Conservation (phyloP, 2,888 invertebrate species). For the Biston stratarius region DNA sequence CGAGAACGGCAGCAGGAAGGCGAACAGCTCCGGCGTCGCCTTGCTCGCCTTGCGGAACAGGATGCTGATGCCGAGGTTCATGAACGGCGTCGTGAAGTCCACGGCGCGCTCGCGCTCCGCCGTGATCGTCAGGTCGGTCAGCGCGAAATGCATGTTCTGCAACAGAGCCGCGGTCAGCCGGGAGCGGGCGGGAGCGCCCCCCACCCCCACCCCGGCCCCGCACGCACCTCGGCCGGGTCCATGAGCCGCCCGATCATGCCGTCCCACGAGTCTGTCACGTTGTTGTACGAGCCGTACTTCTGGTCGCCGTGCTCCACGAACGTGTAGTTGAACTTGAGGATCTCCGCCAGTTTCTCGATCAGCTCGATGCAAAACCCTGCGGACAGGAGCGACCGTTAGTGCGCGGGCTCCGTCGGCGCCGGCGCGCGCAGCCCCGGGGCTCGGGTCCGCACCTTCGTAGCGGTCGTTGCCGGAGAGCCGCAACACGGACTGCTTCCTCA, state of each 20-base stretch:
- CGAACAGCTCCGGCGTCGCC: constrained; percentile 94
- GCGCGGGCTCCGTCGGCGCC: too few relatives aligned
- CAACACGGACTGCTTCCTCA: constrained; percentile 89
- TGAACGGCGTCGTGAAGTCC: constrained; percentile 98
- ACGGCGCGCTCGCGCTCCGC: constrained; percentile 95
- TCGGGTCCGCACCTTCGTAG: constrained; percentile 88
- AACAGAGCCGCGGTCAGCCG: constrained; percentile 28
- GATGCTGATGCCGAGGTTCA: constrained; percentile 97
- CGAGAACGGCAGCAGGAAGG: constrained; percentile 96
- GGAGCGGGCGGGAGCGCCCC: neutral
- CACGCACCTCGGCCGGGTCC: constrained; percentile 80
- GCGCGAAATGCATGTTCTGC: constrained; percentile 94
- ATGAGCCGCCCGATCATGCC: constrained; percentile 91
- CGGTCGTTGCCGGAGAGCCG: constrained; percentile 91
- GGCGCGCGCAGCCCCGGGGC: neutral
- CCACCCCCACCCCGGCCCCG: neutral
- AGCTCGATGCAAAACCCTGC: constrained; percentile 95
- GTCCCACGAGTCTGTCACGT: constrained; percentile 87
- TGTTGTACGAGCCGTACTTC: constrained; percentile 88
- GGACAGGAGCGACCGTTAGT: too few relatives aligned
- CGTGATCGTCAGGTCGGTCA: constrained; percentile 96
- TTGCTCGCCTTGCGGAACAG: constrained; percentile 94
- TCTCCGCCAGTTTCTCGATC: constrained; percentile 90
- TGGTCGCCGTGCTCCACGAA: constrained; percentile 91
- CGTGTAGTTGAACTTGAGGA: constrained; percentile 93